Base-by-base conservation (phyloP, 2,888 invertebrate genomes). In the Acanthosepion lycidas region DNA sequence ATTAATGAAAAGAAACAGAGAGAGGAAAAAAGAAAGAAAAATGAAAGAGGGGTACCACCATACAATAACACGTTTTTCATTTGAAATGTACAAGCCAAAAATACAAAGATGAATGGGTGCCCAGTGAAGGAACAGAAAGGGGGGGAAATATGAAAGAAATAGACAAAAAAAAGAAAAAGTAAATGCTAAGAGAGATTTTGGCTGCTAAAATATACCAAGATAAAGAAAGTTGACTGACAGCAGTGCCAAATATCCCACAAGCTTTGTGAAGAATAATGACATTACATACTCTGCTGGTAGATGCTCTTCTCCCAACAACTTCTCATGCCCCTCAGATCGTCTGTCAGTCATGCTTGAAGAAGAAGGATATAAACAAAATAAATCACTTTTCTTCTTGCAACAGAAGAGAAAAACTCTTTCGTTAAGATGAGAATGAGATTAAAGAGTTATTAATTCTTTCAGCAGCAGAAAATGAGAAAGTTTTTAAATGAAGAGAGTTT, bases 181-280 rank as follows among this genome's bases (percentile, higher is more conserved):
- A 78, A 78, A n/a, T 9, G 78, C 15, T 78, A 12, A 78, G 78
- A 78, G 33, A 78, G 78, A 23, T 78, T 78, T 33, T n/a, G 78
- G 78, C 78, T 78, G n/a, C 78, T 78, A 78, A 59, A 78, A 78
- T 78, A 78, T 78, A 78, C 78, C 78, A 78, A 78, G 78, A 18
- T 78, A 78, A 33, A n/a, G 78, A 78, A 78, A 78, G 78, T 33
- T 33, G 78, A 33, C 78, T 78, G 78, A 78, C 78, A 78, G 78
- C n/a, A n/a, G 78, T 78, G 78, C 78, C 78, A 33, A 78, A n/a
- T n/a, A 78, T 33, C 78, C 78, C 78, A 78, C 78, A 78, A 78
- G 78, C 78, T 78, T 78, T 78, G 78, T 78, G 78, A 78, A n/a
- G 78, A 78, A 78, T 78, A 78, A 78, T 78, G 78, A 78, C 78